These are phyloP conservation scores for Gryon sp. DNA, from an alignment of 1,140 invertebrate genomes.

Conservation along the genomic window DNA sequence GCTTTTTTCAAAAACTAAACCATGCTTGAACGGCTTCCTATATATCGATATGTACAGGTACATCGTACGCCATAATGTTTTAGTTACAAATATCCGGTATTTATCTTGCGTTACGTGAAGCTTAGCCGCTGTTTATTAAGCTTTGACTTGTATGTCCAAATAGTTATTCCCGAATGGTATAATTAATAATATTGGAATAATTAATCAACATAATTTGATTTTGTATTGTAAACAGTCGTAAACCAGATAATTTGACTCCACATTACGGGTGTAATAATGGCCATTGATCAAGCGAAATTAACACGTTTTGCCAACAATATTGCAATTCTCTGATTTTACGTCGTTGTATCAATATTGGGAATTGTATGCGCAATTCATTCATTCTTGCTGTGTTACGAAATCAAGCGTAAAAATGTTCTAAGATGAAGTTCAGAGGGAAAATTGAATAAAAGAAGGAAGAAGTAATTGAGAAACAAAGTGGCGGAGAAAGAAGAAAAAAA, in stretches of 20 bases:
- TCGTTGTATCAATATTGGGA: no score
- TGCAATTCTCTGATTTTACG: no score
- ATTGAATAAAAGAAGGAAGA: not conserved
- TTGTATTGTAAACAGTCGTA: conserved; percentile 11
- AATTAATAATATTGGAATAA: conserved; percentile 41
- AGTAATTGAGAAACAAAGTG: not conserved
- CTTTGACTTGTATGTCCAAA: not conserved
- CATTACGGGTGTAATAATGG: conserved; percentile 2
- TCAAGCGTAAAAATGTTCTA: not conserved
- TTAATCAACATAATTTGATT: conserved; percentile 34
- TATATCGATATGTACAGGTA: not conserved
- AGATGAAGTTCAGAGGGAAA: not conserved
- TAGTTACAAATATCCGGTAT: conserved; percentile 3
- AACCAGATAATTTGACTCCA: conserved; percentile 9
- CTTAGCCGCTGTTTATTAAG: not conserved
- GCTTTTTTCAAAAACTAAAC: conserved; percentile 15
- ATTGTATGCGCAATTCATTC: no score
- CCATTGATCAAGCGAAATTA: conserved; percentile 19
- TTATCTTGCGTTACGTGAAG: not conserved
- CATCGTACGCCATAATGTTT: not conserved
- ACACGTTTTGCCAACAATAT: not conserved
- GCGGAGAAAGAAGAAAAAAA: not conserved
- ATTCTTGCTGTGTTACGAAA: no score
- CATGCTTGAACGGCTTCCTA: not conserved
- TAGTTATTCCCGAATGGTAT: conserved; percentile 7